These are phyloP conservation scores for Odontocerum albicorne DNA, from an alignment of 2,888 invertebrate species.

Conservation along the genomic window DNA sequence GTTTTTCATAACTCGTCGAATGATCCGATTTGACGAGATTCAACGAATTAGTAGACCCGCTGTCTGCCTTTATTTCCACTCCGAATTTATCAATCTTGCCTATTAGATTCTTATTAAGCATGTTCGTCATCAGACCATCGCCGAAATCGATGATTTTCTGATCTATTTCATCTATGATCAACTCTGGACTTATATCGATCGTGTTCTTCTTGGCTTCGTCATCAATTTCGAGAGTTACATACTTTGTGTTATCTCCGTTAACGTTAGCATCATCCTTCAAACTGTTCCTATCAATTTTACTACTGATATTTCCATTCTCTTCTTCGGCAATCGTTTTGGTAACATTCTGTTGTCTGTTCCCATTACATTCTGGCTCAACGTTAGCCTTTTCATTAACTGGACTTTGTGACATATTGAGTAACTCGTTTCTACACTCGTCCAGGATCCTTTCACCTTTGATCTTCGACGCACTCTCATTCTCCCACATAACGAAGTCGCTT, in stretches of 20 bases:
- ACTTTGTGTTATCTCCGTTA: conserved; percentile 7
- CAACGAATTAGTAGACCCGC: conserved; percentile 24
- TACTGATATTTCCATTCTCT: conserved; percentile 9
- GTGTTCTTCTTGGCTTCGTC: conserved; percentile 2
- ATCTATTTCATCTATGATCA: conserved; percentile 23
- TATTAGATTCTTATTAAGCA: conserved; percentile 12
- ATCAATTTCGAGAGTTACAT: conserved; percentile 17
- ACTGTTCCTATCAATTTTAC: conserved; percentile 9
- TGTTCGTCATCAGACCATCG: conserved; percentile 1
- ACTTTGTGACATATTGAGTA: conserved; percentile 22
- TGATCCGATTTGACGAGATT: conserved; percentile 28
- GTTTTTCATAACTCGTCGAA: conserved; percentile 32
- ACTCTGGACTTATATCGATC: conserved; percentile 21
- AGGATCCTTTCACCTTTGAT: conserved; percentile 23
- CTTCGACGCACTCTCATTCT: conserved; percentile 7
- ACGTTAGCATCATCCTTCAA: conserved; percentile 8
- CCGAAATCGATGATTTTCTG: conserved; percentile 28
- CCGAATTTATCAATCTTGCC: conserved; percentile 19
- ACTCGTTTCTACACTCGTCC: conserved; percentile 29
- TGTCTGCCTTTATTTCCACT: conserved; percentile 20
- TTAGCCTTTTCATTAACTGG: conserved; percentile 10
- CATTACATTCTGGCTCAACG: conserved; percentile 12
- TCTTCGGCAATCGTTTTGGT: conserved; percentile 1
- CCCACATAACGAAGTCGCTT: conserved; percentile 33
- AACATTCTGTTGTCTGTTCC: conserved; percentile 1